Evolutionary conservation across 2,888 invertebrate species (phyloP), one percentile per base, ranked within the genome.

Genomic region (Philereme transversata): DNA sequence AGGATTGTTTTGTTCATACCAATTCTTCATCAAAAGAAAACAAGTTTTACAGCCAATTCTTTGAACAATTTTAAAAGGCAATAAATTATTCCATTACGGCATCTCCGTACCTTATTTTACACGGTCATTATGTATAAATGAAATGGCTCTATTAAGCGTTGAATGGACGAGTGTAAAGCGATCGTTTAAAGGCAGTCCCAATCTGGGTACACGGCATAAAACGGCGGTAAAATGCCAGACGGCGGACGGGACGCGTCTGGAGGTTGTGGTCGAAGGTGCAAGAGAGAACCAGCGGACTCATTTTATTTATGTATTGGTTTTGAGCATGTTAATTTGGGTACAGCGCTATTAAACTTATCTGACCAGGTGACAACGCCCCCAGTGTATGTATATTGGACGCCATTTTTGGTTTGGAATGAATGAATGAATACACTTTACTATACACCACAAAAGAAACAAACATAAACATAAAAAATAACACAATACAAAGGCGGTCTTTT

Each of bases 161-260:
- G 83, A 87, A 83, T 82, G 86, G 84, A 60, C 75, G 82, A 79
- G 84, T 84, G 85, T 83, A 87, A 86, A 86, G 82, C 81, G 79
- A 83, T 84, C 83, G 86, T 80, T 84, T 81, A 80, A 87, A 76
- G 75, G 72, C 78, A 76, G 77, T 79, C 83, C 82, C 88, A 87
- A 89, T 88, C 88, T 85, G 81, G 79, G 81, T 76, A 83, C 86
- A 84, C 63, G 79, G 81, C 80, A 82, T 89, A 86, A 90, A 90
- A 88, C 72, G 79, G 79, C 82, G 83, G 84, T 87, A 88, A 89
- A 81, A 74, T 74, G 75, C 70, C 70, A 72, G 81, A 76, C 81
- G 80, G 78, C 75, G 76, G 75, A 68, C 64, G 67, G 73, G 76
- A 72, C 73, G 48, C 35, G 50, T 54, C 54, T 58, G 51, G 58